Base-by-base conservation (phyloP, 1,140 invertebrate species). In the Drosophila pruinosa region DNA sequence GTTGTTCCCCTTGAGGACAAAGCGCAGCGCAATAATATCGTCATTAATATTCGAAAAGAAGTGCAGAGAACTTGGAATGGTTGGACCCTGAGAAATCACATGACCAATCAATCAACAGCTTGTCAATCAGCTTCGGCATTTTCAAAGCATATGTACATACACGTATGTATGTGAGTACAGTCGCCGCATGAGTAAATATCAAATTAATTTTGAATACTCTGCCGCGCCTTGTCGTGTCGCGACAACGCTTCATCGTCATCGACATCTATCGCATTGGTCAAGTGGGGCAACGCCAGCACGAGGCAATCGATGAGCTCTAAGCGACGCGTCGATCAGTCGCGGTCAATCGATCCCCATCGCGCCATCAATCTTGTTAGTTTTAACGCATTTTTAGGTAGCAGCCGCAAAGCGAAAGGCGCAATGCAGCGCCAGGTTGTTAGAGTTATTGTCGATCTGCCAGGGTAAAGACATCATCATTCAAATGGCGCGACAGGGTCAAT, bases 401-500 rank as follows among this genome's bases (percentile, higher is more conserved):
- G 75, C 64, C 56, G 45, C 43, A 26, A 67, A 68, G 52, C n/a
- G 21, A 47, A 50, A 45, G 57, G 24, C 38, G 53, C 67, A 75
- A 59, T 65, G 61, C 64, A 63, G 62, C 41, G 59, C 72, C 31
- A 53, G 12, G 39, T 38, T 54, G 50, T 38, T 34, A 19, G 28
- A 50, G 24, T 50, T 26, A 31, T 31, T 54, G 53, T 48, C 64
- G 61, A 73, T 69, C 57, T 36, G 50, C 56, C 54, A 22, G 58
- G 48, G 12, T 64, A 52, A 64, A 77, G 80, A 75, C 77, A 64
- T 72, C 80, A 83, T 83, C 80, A 79, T 67, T 83, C 80, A 83
- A 83, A 48, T 76, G 80, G 68, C 72, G 58, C 75, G 79, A 83
- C 75, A 59, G 59, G 80, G 80, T 83, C 79, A 83, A 83, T 78